Evolutionary conservation across 2,797 vertebrate species (phyloP), one percentile per base, ranked within the genome.

Genomic region (Heliangelus exortis): DNA sequence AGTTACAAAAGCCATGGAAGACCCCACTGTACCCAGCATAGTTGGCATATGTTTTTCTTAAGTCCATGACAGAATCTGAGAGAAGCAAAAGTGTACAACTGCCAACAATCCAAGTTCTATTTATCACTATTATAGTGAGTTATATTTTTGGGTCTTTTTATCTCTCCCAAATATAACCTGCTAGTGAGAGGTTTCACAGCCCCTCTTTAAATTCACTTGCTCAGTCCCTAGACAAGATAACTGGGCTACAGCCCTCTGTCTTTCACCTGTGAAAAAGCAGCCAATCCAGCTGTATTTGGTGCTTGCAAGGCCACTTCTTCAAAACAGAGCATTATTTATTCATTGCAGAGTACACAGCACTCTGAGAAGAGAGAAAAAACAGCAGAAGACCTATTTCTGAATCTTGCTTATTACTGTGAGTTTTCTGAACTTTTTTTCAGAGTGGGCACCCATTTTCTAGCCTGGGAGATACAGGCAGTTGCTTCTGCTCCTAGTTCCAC

Each of bases 261-360:
- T 88, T 84, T 67, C 63, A 91, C 83, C 77, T 90, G 69, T 88
- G 79, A 76, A 93, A 92, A 92, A 88, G 25, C 59, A 87, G 22
- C 16, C 66, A 90, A 82, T 67, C 55, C 45, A 90, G 73, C 8
- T 1, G 6, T 87, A 84, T 62, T 84, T 88, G 45, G 48, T 0
- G 2, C 73, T 82, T 90, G 79, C 39, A 90, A 94, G 82, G 89
- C 73, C 14, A 1, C 50, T 89, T 57, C 79, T 92, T 96, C 93
- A 90, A 91, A 93, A 88, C 36, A 78, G 26, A 48, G 2, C 73
- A 91, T 96, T 91, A 92, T 86, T 91, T 96, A 95, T 96, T 96
- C 66, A 92, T 92, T 89, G 62, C 66, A 81, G 58, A 69, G 51
- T 69, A 87, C 55, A 61, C 19, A 89, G 51, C 43, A 75, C 69